Base-by-base conservation (phyloP, 1,140 invertebrate species). In the Tenebrio molitor region DNA sequence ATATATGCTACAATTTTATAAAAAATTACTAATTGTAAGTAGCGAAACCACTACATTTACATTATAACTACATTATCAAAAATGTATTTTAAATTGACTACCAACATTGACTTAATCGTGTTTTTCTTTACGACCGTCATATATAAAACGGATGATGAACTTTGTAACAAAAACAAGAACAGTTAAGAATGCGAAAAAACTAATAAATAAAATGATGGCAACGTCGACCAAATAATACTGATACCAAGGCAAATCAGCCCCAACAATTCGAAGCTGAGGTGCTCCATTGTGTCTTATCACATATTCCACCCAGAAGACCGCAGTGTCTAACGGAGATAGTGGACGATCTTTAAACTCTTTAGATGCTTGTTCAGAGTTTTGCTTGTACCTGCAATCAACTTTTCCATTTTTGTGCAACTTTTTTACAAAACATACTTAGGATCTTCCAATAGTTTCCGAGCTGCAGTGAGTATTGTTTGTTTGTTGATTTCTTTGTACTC, bases 281-380 rank as follows among this genome's bases (percentile, higher is more conserved):
- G 84, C 83, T 21, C 84, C 84, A 15, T 80, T 75, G 65, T 85
- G 79, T 33, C 82, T 76, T 6, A 84, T 74, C 1, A 85, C 83
- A 50, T 85, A 84, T 73, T 85, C 83, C 6, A 81, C 77, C 84
- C 84, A 85, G 58, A 75, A 85, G 16, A 83, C 69, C 15, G 83
- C 80, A 0, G 87, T 87, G 12, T 92, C 87, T 70, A 91, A 68
- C 0, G 91, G 88, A 0, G 80, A 80, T 8, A 83, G 74, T 7
- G 86, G 87, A 44, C 89, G 85, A 82, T 94, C 92, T 12, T 84
- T 81, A 80, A 90, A 91, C 15, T 88, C 84, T 46, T 78, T 81
- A 6, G 90, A 90, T n/a, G 89, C 78, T 17, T 75, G 78, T 8
- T 82, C 80, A 0, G 85, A 86, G 21, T 83, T 84, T 42, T 81